Percentiles rank a stretch among this genome's conserved stretches.
These are phyloP conservation scores for Limnephilus lunatus DNA, from an alignment of 2,888 invertebrate genomes.

Conservation along the genomic window DNA sequence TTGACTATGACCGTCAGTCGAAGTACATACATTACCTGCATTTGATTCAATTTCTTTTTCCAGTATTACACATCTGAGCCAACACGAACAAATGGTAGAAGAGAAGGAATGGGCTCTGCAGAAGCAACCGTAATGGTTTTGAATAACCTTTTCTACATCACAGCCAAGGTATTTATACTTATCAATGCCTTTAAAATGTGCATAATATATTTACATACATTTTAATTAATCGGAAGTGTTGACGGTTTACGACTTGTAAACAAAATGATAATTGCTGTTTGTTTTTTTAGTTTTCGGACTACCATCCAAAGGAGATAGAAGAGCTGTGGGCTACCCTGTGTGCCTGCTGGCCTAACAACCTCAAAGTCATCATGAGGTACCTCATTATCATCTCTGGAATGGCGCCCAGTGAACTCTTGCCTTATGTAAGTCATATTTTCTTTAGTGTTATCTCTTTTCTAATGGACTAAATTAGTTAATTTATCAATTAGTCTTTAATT, in stretches of 20 bases:
- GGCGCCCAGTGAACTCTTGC: slow-evolving; percentile 95
- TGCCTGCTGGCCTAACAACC: slow-evolving; percentile 97
- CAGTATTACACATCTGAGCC: slow-evolving; percentile 81
- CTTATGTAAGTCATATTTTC: slow-evolving; percentile 84
- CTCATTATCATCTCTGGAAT: slow-evolving; percentile 97
- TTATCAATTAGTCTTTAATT: too few species aligned
- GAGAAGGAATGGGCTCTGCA: slow-evolving; percentile 98
- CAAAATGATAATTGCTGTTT: too few species aligned
- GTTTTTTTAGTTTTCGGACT: slow-evolving; percentile 89
- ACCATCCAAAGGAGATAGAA: slow-evolving; percentile 96
- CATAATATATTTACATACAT: too few species aligned
- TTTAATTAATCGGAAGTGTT: too few species aligned
- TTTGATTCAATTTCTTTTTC: slow-evolving; percentile 54
- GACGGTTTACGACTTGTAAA: too few species aligned
- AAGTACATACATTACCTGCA: neutral
- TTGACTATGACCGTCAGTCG: too few species aligned
- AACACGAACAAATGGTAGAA: slow-evolving; percentile 81
- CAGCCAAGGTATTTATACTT: slow-evolving; percentile 86
- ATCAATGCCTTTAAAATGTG: neutral
- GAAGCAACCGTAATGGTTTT: slow-evolving; percentile 99
- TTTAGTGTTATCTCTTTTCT: neutral
- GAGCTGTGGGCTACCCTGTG: slow-evolving; percentile 97
- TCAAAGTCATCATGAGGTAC: slow-evolving; percentile 97
- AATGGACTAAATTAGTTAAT: too few species aligned
- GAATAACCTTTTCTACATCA: slow-evolving; percentile 98